A percentile compares a stretch with the other conserved stretches of the same genome.
Conservation (phyloP, 2,888 invertebrate species). For the Lamellibrachia columna region DNA sequence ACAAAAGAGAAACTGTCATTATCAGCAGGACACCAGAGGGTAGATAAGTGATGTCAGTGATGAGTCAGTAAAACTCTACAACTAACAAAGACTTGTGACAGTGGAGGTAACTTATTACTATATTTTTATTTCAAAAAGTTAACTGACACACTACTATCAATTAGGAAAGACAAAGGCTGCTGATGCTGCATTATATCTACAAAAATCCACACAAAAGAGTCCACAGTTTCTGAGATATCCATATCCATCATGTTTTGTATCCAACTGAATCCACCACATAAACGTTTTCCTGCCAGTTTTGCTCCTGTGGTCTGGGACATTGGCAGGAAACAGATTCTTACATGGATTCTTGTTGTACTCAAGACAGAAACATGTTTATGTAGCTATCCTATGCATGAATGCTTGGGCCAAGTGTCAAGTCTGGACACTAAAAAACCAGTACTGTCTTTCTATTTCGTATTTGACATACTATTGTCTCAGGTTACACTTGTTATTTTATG, state of each 20-base stretch:
- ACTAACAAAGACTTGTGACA: background rate
- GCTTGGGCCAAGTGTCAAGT: background rate
- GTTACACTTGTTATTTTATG: background rate
- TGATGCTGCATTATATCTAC: background rate
- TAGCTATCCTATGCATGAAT: background rate
- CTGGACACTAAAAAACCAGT: background rate
- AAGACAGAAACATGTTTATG: background rate
- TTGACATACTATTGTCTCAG: background rate
- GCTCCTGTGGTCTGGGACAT: background rate
- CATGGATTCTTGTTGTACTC: background rate
- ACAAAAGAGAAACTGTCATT: background rate
- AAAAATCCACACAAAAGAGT: background rate
- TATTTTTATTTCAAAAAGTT: too few relatives aligned
- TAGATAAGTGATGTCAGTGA: background rate
- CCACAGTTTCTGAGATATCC: background rate
- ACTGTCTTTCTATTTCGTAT: background rate
- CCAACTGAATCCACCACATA: background rate
- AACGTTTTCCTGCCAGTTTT: background rate
- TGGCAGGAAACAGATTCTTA: constrained; percentile 13
- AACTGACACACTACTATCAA: too few relatives aligned
- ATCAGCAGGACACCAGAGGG: background rate
- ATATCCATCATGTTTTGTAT: background rate
- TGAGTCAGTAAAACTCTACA: background rate
- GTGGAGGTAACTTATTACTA: too few relatives aligned
- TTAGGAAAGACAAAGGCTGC: background rate